Evolutionary conservation across 2,888 invertebrate species (phyloP).

Genomic region (Cheilosia vulpina): DNA sequence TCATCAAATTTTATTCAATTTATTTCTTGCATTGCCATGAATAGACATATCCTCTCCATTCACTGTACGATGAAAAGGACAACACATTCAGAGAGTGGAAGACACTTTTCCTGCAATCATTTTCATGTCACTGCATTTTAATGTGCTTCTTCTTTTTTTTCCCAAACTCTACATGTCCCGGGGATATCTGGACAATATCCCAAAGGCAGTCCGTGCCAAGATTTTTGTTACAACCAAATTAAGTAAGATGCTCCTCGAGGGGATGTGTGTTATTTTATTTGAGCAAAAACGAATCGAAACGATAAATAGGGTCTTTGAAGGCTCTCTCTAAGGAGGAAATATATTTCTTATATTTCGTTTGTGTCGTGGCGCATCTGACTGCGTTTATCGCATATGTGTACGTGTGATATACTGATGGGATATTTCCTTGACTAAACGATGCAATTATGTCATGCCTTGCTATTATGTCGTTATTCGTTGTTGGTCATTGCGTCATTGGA

Average conservation of each 20-base stretch:
- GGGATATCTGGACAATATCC: slow-evolving; percentile 23
- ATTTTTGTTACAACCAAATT: slow-evolving; percentile 2
- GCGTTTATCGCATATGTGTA: slow-evolving; percentile 1
- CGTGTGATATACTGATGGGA: slow-evolving; percentile 1
- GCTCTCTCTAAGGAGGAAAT: neutral
- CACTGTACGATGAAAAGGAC: slow-evolving; percentile 29
- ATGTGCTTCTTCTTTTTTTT: neutral
- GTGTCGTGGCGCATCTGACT: neutral
- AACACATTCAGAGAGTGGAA: slow-evolving; percentile 11
- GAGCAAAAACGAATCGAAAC: neutral
- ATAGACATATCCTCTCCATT: slow-evolving; percentile 53
- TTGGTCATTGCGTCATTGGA: slow-evolving; percentile 46
- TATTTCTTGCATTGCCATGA: slow-evolving; percentile 40
- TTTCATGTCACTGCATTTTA: slow-evolving; percentile 43
- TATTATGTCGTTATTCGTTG: slow-evolving; percentile 21
- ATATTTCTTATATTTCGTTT: too few species aligned
- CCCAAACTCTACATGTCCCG: slow-evolving; percentile 3
- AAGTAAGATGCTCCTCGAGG: slow-evolving; percentile 17
- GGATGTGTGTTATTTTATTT: neutral
- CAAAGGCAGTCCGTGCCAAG: slow-evolving; percentile 5
- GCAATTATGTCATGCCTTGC: slow-evolving; percentile 25
- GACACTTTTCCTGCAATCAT: slow-evolving; percentile 35
- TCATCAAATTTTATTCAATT: slow-evolving; percentile 61
- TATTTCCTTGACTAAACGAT: slow-evolving; percentile 30
- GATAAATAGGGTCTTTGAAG: neutral